These are phyloP conservation scores for Ashinkailepas kermadecensis DNA, from an alignment of 2,888 invertebrate species.

Conservation along the genomic window DNA sequence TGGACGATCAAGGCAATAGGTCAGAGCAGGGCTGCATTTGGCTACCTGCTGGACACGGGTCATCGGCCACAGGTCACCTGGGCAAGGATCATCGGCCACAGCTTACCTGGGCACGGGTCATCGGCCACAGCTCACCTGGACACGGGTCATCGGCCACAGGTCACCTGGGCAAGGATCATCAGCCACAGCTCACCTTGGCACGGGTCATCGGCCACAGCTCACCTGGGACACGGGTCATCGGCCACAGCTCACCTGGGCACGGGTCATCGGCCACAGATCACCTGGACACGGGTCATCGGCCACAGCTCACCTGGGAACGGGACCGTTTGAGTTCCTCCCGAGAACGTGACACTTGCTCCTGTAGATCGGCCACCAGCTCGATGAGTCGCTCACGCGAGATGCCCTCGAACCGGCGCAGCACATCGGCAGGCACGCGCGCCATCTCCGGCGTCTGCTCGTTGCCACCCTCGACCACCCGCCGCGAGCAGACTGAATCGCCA, in stretches of 20 bases:
- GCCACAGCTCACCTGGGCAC: too few species aligned
- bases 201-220: neutral
- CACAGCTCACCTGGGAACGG: slow-evolving; percentile 2
- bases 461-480: slow-evolving; percentile 34
- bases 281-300: too few species aligned
- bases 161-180: too few species aligned
- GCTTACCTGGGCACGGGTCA: too few species aligned
- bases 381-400: neutral
- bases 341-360: neutral
- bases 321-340: neutral
- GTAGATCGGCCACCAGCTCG: neutral
- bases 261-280: too few species aligned
- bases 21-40: too few species aligned
- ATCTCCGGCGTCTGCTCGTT: slow-evolving; percentile 29
- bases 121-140: too few species aligned
- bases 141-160: too few species aligned
- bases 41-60: too few species aligned
- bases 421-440: neutral
- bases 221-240: slow-evolving; percentile 1
- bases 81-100: too few species aligned
- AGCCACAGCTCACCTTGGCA: neutral
- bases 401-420: neutral
- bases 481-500: neutral
- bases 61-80: too few species aligned
- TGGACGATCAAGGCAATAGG: too few species aligned